phyloP scores from a whole-genome alignment of 2,113 vertebrate species.

The Rhinichthys klamathensis region DNA sequence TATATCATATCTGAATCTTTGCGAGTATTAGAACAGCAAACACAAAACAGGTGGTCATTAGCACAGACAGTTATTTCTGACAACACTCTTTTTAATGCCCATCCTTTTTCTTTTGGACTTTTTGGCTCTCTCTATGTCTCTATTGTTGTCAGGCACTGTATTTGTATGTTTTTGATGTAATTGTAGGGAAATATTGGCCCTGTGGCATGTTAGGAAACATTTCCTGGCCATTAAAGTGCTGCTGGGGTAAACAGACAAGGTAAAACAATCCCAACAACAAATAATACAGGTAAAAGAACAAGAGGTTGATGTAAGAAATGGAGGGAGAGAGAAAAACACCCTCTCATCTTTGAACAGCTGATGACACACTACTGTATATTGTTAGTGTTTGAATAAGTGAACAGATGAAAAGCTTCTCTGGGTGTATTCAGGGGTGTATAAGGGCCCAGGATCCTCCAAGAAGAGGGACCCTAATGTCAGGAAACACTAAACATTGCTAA shows the following conservation, averaged over 20 bases:
- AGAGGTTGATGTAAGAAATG: conserved; percentile 10
- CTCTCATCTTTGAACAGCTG: background rate
- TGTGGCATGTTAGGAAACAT: conserved; percentile 28
- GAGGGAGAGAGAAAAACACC: background rate
- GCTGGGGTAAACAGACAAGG: conserved; percentile 24
- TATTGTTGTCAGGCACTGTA: background rate
- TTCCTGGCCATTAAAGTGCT: conserved; percentile 27
- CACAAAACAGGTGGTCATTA: conserved; percentile 24
- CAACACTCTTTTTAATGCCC: background rate
- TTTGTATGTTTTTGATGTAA: background rate
- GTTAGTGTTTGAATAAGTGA: conserved; percentile 12
- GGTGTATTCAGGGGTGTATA: background rate
- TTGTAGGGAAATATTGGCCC: conserved; percentile 24
- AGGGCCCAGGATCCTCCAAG: conserved; percentile 4
- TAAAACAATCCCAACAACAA: conserved; percentile 35
- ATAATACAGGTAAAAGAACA: background rate
- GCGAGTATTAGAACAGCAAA: conserved; percentile 34
- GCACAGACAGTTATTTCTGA: conserved; percentile 34
- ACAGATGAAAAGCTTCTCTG: conserved; percentile 26
- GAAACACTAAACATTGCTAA: conserved; percentile 52
- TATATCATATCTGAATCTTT: background rate
- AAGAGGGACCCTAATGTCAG: conserved; percentile 21
- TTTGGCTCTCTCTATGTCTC: background rate
- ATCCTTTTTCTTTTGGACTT: background rate
- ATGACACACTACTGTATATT: conserved; percentile 24